phyloP scores from a whole-genome alignment of 1,140 invertebrate species.

The Aradophagus sp. region DNA sequence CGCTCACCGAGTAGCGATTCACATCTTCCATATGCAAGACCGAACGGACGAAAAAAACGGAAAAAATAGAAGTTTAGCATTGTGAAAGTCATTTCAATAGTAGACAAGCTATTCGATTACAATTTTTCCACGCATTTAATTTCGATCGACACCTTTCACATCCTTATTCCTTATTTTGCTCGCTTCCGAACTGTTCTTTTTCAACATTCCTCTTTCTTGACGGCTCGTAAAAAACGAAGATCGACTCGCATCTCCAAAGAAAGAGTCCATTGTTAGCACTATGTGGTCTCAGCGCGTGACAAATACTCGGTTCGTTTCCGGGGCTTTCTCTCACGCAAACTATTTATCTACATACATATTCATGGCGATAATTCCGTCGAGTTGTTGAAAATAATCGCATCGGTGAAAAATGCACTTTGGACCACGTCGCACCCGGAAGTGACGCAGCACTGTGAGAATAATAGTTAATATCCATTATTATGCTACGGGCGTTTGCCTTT shows the following conservation, averaged over 20 bases:
- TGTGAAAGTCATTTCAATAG: constrained; percentile 14
- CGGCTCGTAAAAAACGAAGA: constrained; percentile 14
- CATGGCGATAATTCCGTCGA: constrained; percentile 17
- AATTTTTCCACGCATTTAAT: constrained; percentile 5
- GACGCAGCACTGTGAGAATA: constrained; percentile 31
- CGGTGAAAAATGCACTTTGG: constrained; percentile 11
- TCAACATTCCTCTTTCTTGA: no score
- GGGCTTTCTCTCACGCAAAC: constrained; percentile 22
- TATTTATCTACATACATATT: constrained; percentile 11
- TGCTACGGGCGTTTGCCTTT: constrained; percentile 26
- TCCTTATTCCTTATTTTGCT: no score
- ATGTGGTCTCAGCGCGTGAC: constrained; percentile 2
- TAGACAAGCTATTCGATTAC: constrained; percentile 3
- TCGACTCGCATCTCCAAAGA: background rate
- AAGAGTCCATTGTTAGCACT: constrained; percentile 8
- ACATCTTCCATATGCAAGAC: constrained; percentile 15
- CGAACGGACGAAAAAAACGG: constrained; percentile 10
- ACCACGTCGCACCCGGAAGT: constrained; percentile 21
- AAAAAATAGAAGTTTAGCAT: constrained; percentile 16
- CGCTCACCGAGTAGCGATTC: constrained; percentile 20
- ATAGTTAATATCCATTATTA: constrained; percentile 37
- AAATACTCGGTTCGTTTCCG: constrained; percentile 24
- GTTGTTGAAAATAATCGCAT: constrained; percentile 4
- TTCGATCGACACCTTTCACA: background rate
- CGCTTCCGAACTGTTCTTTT: no score